Evolutionary conservation across 2,888 invertebrate species (phyloP).

Genomic region (Pandemis cinnamomeana): DNA sequence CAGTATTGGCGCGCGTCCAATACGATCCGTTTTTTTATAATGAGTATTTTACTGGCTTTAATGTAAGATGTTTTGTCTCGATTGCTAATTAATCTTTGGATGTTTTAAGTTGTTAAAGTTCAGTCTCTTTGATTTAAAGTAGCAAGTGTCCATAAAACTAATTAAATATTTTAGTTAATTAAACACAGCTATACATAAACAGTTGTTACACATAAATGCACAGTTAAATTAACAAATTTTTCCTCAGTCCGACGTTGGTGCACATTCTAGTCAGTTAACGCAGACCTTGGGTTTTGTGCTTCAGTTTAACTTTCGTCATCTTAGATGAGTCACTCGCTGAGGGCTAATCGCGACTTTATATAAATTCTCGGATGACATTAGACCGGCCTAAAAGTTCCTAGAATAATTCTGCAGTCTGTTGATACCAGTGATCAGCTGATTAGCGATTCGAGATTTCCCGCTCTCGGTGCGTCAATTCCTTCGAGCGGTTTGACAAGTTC

Average conservation of each 20-base stretch:
- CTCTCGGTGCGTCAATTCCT: constrained; percentile 53
- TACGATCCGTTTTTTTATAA: constrained; percentile 47
- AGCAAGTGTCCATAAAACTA: constrained; percentile 18
- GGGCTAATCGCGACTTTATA: constrained; percentile 57
- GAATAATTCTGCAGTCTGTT: constrained; percentile 54
- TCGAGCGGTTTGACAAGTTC: constrained; percentile 24
- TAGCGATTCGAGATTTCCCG: constrained; percentile 64
- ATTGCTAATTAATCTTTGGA: constrained; percentile 62
- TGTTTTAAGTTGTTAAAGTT: constrained; percentile 50
- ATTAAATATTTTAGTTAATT: constrained; percentile 16
- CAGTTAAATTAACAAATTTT: constrained; percentile 51
- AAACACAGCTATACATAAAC: constrained; percentile 21
- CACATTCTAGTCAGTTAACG: constrained; percentile 59
- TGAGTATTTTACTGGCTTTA: constrained; percentile 43
- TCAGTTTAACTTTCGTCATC: constrained; percentile 84
- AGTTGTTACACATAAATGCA: constrained; percentile 28
- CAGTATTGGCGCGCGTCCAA: constrained; percentile 55
- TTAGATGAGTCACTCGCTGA: constrained; percentile 76
- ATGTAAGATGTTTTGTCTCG: constrained; percentile 8
- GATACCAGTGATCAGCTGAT: constrained; percentile 70
- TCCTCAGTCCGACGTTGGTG: constrained; percentile 60
- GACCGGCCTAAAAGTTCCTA: constrained; percentile 49
- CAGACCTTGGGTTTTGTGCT: constrained; percentile 66
- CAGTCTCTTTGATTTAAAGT: constrained; percentile 57
- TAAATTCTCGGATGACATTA: constrained; percentile 62